Percentiles rank a stretch among this genome's conserved stretches.
These are phyloP conservation scores for Adelges cooleyi DNA, from an alignment of 1,140 invertebrate species.

Conservation along the genomic window DNA sequence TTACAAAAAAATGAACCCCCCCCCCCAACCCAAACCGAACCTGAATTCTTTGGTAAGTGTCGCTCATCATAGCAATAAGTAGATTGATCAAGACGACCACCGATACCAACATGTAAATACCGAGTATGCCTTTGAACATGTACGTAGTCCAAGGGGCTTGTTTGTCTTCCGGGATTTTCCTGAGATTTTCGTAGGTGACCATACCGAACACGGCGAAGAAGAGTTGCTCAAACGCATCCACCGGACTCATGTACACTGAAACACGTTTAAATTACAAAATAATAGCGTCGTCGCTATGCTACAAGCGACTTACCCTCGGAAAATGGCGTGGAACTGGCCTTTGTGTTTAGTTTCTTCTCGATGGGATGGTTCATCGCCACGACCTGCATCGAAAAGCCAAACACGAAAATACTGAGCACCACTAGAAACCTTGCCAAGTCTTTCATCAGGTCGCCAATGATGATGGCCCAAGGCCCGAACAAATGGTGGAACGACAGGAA, in stretches of 20 bases:
- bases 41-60: slow-evolving; percentile 98
- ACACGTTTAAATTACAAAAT: slow-evolving; percentile 34
- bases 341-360: slow-evolving; percentile 42
- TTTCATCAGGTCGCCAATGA: slow-evolving; percentile 79
- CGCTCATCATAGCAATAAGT: slow-evolving; percentile 99
- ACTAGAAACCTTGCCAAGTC: slow-evolving; percentile 91
- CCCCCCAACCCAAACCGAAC: no score
- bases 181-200: slow-evolving; percentile 73
- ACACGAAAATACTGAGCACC: slow-evolving; percentile 92
- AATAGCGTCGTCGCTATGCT: no score
- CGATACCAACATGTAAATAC: slow-evolving; percentile 95
- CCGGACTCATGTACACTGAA: slow-evolving; percentile 75
- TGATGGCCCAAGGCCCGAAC: slow-evolving; percentile 96
- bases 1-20: no score
- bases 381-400: slow-evolving; percentile 96
- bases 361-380: slow-evolving; percentile 91
- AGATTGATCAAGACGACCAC: slow-evolving; percentile 97
- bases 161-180: slow-evolving; percentile 40
- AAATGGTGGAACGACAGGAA: slow-evolving; percentile 96
- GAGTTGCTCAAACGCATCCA: slow-evolving; percentile 88
- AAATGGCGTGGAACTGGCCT: slow-evolving; percentile 27
- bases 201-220: slow-evolving; percentile 99
- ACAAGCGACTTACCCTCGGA: slow-evolving; percentile 36
- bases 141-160: slow-evolving; percentile 64
- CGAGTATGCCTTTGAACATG: slow-evolving; percentile 70